Base-by-base conservation (phyloP, 2,797 vertebrate genomes). In the Falco biarmicus region DNA sequence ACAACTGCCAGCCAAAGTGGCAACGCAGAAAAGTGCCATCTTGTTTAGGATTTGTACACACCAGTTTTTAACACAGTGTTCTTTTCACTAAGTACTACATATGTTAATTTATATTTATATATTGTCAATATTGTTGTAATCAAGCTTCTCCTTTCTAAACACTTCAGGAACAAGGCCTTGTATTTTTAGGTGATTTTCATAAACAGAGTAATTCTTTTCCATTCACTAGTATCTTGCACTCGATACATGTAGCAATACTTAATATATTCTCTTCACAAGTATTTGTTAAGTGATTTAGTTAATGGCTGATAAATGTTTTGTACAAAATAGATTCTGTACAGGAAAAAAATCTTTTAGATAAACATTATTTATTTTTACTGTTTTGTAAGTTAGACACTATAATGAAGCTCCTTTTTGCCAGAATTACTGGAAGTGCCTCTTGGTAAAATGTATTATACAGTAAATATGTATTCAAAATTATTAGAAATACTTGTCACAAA, bases 381-480 rank as follows among this genome's bases (percentile, higher is more conserved):
- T 99, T 99, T 99, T 99, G 98, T 99, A 99, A 99, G 98, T 98
- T 99, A 99, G 99, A 99, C 98, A 99, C 98, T 98, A 99, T 98
- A 99, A 98, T 99, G 98, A 99, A 99, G 98, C 98, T 99, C 98
- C 97, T 98, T 98, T 99, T 99, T 98, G 98, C 99, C 99, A 99
- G 98, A 99, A 98, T 99, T 99, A 99, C 98, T 99, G 99, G 99
- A 99, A 99, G 99, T 99, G 99, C 99, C 99, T 99, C 99, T 99
- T 99, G 98, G 98, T 99, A 99, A 98, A 98, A 98, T 99, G 98
- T 99, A 99, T 98, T 98, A 99, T 99, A 99, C 96, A 98, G 98
- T 99, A 98, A 99, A 98, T 98, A 99, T 98, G 98, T 99, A 98
- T 98, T 98, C 98, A 98, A 95, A 98, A 98, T 98, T 98, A 98